phyloP scores from a whole-genome alignment of 2,113 vertebrate species.

The cat (Felis catus) region DNA sequence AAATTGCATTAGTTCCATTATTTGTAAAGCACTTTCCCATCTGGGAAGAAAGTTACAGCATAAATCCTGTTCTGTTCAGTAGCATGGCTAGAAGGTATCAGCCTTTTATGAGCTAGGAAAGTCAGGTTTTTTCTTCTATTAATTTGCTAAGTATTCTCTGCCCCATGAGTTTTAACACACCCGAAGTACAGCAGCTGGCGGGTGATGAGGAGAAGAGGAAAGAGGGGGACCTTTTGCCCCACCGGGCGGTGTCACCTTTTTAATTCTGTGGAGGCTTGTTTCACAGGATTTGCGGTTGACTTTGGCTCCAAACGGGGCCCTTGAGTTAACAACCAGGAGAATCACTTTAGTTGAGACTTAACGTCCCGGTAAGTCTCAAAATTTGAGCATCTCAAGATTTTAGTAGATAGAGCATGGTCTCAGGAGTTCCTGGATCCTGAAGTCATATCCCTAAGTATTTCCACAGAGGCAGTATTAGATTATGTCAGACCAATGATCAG shows the following conservation, averaged over 20 bases:
- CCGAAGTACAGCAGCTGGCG: neutral
- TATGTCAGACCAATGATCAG: neutral
- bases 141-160: conserved; percentile 47
- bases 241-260: neutral
- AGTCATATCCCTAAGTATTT: neutral
- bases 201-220: neutral
- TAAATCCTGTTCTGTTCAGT: conserved; percentile 63
- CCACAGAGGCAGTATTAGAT: neutral
- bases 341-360: neutral
- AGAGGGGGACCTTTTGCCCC: neutral
- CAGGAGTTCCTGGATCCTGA: neutral
- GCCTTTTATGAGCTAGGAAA: conserved; percentile 41
- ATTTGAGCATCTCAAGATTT: conserved; percentile 34
- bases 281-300: neutral
- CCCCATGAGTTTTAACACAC: neutral
- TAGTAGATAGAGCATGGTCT: neutral
- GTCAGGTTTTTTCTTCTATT: neutral
- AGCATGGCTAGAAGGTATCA: conserved; percentile 6
- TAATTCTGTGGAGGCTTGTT: neutral
- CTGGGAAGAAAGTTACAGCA: conserved; percentile 58
- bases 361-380: neutral
- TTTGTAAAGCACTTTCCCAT: conserved; percentile 67
- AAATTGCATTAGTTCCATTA: conserved; percentile 65
- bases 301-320: neutral
- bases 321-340: neutral